phyloP scores from a whole-genome alignment of 2,113 vertebrate species.

The Blennius ocellaris region DNA sequence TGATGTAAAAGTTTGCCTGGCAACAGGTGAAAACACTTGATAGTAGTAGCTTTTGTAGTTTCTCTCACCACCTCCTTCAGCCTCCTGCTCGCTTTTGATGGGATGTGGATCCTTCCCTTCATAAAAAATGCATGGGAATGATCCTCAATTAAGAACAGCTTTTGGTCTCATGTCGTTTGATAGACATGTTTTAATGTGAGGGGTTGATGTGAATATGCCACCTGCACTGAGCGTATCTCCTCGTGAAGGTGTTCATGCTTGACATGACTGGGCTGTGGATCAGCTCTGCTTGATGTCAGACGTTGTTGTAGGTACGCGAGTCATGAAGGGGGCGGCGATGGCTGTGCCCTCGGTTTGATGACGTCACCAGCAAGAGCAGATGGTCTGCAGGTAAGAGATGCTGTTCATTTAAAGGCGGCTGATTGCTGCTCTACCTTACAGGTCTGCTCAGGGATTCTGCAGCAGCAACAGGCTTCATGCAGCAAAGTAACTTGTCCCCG shows the following conservation, averaged over 20 bases:
- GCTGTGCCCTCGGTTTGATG: slow-evolving; percentile 17
- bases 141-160: slow-evolving; percentile 75
- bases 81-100: slow-evolving; percentile 51
- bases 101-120: slow-evolving; percentile 39
- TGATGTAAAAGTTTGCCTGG: slow-evolving; percentile 73
- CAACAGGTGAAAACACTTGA: slow-evolving; percentile 66
- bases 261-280: slow-evolving; percentile 8
- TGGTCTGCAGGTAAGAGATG: too few relatives aligned
- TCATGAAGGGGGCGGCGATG: slow-evolving; percentile 35
- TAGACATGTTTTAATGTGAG: slow-evolving; percentile 21
- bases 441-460: not conserved
- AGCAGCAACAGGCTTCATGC: slow-evolving; percentile 1
- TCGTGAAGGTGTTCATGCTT: not conserved
- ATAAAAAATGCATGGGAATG: slow-evolving; percentile 78
- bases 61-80: slow-evolving; percentile 3
- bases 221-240: not conserved
- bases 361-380: slow-evolving; percentile 37
- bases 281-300: slow-evolving; percentile 43
- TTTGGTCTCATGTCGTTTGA: slow-evolving; percentile 58
- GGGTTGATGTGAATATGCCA: slow-evolving; percentile 5
- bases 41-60: slow-evolving; percentile 24
- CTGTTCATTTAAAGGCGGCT: slow-evolving; percentile 32
- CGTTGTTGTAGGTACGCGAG: slow-evolving; percentile 49
- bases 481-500: not conserved
- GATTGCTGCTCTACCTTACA: slow-evolving; percentile 17